phyloP scores from a whole-genome alignment of 2,797 vertebrate species.

The Apodemus agrarius region DNA sequence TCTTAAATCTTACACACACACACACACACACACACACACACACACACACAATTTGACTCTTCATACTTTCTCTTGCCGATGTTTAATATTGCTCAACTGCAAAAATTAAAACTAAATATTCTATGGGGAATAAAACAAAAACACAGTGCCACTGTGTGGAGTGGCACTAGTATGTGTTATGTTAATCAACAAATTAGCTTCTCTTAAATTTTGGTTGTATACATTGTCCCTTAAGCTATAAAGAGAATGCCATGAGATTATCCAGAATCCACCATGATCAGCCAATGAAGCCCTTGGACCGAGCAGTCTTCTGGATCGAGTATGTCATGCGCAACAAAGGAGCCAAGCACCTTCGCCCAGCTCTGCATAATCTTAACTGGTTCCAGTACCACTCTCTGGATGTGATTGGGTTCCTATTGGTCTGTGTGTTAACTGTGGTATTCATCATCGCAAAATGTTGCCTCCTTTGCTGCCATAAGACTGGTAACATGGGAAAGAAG shows the following conservation, averaged over 20 bases:
- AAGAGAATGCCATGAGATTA: constrained; percentile 80
- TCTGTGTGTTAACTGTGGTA: constrained; percentile 67
- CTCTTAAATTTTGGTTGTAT: not conserved
- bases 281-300: constrained; percentile 87
- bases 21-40: too few relatives aligned
- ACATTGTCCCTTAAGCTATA: not conserved
- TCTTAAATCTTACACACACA: too few relatives aligned
- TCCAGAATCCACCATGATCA: constrained; percentile 91
- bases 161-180: too few relatives aligned
- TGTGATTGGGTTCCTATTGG: constrained; percentile 52
- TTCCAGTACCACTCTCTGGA: constrained; percentile 40
- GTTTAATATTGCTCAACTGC: too few relatives aligned
- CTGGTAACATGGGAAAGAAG: constrained; percentile 64
- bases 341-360: constrained; percentile 14
- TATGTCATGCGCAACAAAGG: constrained; percentile 29
- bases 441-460: constrained; percentile 78
- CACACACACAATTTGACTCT: too few relatives aligned
- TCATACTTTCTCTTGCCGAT: too few relatives aligned
- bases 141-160: too few relatives aligned
- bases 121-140: too few relatives aligned
- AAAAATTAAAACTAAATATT: too few relatives aligned
- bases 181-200: not conserved
- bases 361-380: not conserved
- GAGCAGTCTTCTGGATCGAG: constrained; percentile 80
- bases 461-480: constrained; percentile 78